A percentile compares a stretch with the other conserved stretches of the same genome.
Evolutionary conservation across 2,797 vertebrate genomes (phyloP).

Genomic region (Dicrostonyx torquatus): DNA sequence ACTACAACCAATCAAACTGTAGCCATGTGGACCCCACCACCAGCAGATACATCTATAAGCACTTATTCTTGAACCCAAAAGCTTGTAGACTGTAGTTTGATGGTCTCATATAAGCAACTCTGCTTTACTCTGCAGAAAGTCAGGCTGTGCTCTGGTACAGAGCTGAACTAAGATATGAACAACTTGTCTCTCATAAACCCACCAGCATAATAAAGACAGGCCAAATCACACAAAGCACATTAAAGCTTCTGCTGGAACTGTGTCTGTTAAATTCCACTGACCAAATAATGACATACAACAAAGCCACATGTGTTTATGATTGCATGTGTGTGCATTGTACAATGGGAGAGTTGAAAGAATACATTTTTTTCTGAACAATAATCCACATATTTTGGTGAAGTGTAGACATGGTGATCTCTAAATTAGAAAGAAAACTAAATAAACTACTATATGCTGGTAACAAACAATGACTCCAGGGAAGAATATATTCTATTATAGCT

Average conservation of each 20-base stretch:
- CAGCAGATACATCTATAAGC: not conserved
- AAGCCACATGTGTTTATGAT: not conserved
- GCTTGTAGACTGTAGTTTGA: not conserved
- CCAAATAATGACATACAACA: not conserved
- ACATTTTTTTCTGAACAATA: constrained; percentile 21
- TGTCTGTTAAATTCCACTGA: not conserved
- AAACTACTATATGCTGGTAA: not conserved
- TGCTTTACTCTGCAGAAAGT: not conserved
- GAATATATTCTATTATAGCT: not conserved
- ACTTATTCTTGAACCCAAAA: not conserved
- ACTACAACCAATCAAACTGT: not conserved
- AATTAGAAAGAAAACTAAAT: constrained; percentile 28
- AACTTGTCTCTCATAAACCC: not conserved
- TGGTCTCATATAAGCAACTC: not conserved
- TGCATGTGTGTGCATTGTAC: not conserved
- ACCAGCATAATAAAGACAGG: not conserved
- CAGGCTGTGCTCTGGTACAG: not conserved
- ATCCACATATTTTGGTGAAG: not conserved
- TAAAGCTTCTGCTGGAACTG: not conserved
- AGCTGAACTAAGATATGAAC: not conserved
- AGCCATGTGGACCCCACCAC: not conserved
- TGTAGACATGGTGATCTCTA: not conserved
- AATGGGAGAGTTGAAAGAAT: not conserved
- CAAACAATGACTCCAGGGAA: not conserved
- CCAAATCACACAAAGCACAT: constrained; percentile 19